These are phyloP conservation scores for Phallusia fumigata DNA, from an alignment of 23 tunicate genomes.

Conservation along the genomic window DNA sequence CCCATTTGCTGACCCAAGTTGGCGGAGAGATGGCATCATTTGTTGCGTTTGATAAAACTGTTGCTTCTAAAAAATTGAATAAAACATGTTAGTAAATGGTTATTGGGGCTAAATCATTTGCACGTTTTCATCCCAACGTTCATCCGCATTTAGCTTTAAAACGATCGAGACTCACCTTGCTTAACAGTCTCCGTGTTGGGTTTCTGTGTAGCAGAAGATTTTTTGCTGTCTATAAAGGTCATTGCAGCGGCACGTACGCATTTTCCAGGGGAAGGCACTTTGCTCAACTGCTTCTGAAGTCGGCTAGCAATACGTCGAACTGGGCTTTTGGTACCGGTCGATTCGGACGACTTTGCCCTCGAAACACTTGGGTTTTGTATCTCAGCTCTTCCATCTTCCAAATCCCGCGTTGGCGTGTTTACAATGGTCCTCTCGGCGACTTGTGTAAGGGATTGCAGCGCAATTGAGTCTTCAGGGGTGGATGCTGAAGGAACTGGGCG, in stretches of 20 bases:
- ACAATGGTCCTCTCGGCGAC: neutral
- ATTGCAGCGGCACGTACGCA: slow-evolving; percentile 60
- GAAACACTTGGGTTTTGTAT: neutral
- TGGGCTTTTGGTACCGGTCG: slow-evolving; percentile 24
- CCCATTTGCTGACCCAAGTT: slow-evolving; percentile 97
- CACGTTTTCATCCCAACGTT: neutral
- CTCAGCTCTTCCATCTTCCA: neutral
- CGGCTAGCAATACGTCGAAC: slow-evolving; percentile 47
- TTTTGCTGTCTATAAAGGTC: slow-evolving; percentile 13
- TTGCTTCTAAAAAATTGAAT: neutral
- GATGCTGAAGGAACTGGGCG: too few relatives aligned
- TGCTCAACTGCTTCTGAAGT: slow-evolving; percentile 9
- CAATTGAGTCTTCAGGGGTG: neutral
- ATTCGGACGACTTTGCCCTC: neutral
- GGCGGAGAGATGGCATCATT: neutral
- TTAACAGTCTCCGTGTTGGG: neutral
- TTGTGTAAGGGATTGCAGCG: neutral
- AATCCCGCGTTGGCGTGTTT: neutral
- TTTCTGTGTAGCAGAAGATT: neutral
- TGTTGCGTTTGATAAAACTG: neutral
- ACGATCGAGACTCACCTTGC: neutral
- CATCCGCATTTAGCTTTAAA: neutral
- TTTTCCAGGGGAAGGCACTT: slow-evolving; percentile 54
- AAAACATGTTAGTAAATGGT: neutral
- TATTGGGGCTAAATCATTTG: neutral